phyloP scores from a whole-genome alignment of 2,797 vertebrate species.

The Numenius phaeopus region DNA sequence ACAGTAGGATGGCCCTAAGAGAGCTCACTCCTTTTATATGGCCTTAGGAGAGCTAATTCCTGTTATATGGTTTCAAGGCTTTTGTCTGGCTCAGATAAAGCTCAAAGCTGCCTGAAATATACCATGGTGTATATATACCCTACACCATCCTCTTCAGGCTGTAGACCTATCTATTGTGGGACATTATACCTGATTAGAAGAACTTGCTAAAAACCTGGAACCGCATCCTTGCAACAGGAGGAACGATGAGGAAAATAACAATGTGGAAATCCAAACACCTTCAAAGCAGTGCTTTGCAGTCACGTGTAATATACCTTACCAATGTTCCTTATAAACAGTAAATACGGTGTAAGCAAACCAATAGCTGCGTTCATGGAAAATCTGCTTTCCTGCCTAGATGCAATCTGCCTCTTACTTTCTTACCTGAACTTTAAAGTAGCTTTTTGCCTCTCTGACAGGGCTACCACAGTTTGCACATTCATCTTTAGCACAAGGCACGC shows the following conservation, averaged over 20 bases:
- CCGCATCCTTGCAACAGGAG: neutral
- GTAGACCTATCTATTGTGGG: neutral
- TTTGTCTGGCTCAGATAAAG: constrained; percentile 20
- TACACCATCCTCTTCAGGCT: neutral
- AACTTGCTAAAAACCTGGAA: neutral
- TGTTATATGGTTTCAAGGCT: neutral
- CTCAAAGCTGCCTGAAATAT: neutral
- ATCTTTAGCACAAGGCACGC: neutral
- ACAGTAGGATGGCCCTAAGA: neutral
- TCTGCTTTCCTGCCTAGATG: neutral
- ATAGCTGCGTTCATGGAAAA: neutral
- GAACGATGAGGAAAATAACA: neutral
- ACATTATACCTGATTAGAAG: neutral
- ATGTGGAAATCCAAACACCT: neutral
- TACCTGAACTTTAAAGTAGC: neutral
- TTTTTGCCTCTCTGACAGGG: neutral
- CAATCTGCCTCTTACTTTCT: neutral
- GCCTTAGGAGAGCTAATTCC: neutral
- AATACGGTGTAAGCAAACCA: neutral
- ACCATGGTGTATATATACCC: neutral
- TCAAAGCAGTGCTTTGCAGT: neutral
- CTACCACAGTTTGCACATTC: neutral
- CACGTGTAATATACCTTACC: neutral
- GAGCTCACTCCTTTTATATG: neutral
- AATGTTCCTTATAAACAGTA: neutral